Evolutionary conservation across 2,797 vertebrate genomes (phyloP).

Genomic region (Myotis daubentonii): DNA sequence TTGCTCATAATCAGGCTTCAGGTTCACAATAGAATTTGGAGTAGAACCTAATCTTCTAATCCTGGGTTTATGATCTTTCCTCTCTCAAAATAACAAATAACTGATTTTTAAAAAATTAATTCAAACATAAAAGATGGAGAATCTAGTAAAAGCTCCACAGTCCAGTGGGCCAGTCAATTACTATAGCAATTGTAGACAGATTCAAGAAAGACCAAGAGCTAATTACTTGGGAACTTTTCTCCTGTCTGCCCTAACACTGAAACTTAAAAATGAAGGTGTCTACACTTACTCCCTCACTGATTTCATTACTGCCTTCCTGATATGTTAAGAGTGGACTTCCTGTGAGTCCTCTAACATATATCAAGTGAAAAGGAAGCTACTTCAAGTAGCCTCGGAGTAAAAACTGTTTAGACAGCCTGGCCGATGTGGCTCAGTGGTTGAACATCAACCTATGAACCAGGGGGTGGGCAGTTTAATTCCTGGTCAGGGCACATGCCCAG

Average conservation of each 20-base stretch:
- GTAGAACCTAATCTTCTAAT: background rate
- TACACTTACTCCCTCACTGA: background rate
- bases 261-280: background rate
- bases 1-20: background rate
- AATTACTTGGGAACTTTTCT: background rate
- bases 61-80: background rate
- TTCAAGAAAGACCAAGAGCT: background rate
- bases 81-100: conserved; percentile 24
- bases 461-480: too few relatives aligned
- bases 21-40: background rate
- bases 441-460: too few relatives aligned
- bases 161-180: background rate
- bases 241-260: background rate
- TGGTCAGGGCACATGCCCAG: too few relatives aligned
- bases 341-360: background rate
- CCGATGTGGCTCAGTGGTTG: too few relatives aligned
- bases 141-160: background rate
- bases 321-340: background rate
- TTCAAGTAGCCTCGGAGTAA: background rate
- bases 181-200: background rate
- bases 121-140: background rate
- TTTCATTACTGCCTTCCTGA: background rate
- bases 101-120: background rate
- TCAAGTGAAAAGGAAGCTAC: background rate
- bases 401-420: background rate